phyloP scores from a whole-genome alignment of 2,797 vertebrate genomes.

The Oreochromis grahami region DNA sequence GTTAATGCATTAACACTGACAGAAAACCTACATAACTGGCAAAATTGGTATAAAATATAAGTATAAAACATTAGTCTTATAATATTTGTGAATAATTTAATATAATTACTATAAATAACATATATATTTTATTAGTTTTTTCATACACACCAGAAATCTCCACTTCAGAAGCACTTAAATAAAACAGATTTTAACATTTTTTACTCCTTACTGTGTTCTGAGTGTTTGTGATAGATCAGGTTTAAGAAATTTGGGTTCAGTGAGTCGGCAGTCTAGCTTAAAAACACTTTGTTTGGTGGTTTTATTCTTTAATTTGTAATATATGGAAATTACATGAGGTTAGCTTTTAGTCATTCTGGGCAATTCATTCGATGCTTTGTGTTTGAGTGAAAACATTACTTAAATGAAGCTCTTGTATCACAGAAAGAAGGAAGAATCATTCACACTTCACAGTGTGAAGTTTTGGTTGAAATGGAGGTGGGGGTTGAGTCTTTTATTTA shows the following conservation, averaged over 20 bases:
- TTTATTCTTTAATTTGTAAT: not conserved
- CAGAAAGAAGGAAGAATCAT: not conserved
- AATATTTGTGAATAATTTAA: not conserved
- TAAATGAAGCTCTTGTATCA: not conserved
- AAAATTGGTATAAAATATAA: not conserved
- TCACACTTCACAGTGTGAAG: not conserved
- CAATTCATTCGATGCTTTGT: not conserved
- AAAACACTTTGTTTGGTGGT: not conserved
- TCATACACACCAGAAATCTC: not conserved
- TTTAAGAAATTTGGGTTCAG: not conserved
- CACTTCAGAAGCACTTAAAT: not conserved
- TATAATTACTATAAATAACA: not conserved
- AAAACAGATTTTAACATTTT: rapidly evolving
- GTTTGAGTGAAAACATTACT: not conserved
- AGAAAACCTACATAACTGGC: too few relatives aligned
- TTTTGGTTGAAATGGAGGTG: not conserved
- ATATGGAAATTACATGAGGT: not conserved
- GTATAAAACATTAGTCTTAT: not conserved
- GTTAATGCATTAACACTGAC: too few relatives aligned
- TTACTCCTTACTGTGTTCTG: too few relatives aligned
- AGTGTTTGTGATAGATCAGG: too few relatives aligned
- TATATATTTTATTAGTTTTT: not conserved
- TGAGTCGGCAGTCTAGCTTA: not conserved
- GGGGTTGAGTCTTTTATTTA: not conserved
- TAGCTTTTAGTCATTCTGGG: not conserved